Base-by-base conservation (phyloP, 1,140 invertebrate genomes). In the Drosophila carrolli region DNA sequence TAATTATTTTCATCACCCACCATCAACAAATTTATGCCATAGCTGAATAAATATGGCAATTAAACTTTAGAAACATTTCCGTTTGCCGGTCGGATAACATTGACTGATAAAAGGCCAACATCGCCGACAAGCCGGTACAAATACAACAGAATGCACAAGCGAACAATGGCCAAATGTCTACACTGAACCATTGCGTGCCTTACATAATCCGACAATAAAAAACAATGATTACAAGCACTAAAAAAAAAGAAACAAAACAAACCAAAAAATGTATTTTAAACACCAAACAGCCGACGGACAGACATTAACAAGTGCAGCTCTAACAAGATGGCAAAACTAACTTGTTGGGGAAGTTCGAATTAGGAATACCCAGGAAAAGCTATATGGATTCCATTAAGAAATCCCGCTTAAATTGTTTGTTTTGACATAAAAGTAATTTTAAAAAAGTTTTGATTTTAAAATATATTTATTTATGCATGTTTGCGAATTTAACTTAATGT, bases 21-120 rank as follows among this genome's bases (percentile, higher is more conserved):
- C 54, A 71, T 57, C 50, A 48, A 19, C 29, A 63, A 48, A 37
- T 71, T 70, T 70, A 70, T 71, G 43, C 11, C 51, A 35, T 62
- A 53, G 37, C 23, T 13, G 13, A 53, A 43, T 48, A 68, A 72
- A 67, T 71, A 67, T 50, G 47, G 37, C 40, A 72, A 67, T 81
- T 81, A 57, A 57, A 48, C 59, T 27, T 8, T 8, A 35, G 37
- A 58, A 76, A 77, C 83, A 86, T 88, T 86, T 86, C 83, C 83
- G 83, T 70, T 71, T 73, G 71, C 48, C 65, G 60, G 57, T 63
- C 46, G 63, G 72, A 80, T 86, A 88, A 70, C 83, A 86, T 88
- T 85, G 82, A 85, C 37, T 78, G 78, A 81, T 85, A 86, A 67
- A 66, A 50, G 62, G 43, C 60, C 62, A 59, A 67, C 62, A 73